Conservation (phyloP, 1,140 invertebrate genomes). For the Drosophila willistoni region DNA sequence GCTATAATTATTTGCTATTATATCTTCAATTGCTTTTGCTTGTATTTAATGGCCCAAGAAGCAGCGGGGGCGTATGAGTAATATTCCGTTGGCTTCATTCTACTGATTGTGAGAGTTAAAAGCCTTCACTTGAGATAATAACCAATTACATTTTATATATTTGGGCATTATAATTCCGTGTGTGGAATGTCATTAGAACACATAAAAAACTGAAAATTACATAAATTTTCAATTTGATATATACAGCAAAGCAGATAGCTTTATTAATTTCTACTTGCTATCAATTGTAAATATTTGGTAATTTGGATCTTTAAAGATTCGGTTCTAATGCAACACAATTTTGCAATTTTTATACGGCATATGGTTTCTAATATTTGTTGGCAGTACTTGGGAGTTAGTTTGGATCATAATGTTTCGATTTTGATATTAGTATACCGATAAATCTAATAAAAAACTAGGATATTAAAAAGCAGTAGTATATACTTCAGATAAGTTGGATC, state of each 20-base stretch:
- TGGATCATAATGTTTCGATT: too few relatives aligned
- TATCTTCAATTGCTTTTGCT: slow-evolving; percentile 20
- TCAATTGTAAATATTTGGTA: too few relatives aligned
- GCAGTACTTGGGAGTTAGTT: too few relatives aligned
- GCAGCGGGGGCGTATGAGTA: slow-evolving; percentile 56
- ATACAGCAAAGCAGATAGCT: not conserved
- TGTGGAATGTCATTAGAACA: not conserved
- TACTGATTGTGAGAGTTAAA: slow-evolving; percentile 8
- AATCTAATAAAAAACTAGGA: too few relatives aligned
- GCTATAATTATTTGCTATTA: slow-evolving; percentile 48
- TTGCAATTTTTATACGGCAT: too few relatives aligned
- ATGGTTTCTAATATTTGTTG: too few relatives aligned
- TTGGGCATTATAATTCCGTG: not conserved
- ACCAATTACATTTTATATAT: not conserved
- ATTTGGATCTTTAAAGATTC: too few relatives aligned
- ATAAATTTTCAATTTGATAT: not conserved
- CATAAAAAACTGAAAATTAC: not conserved
- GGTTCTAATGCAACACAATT: too few relatives aligned
- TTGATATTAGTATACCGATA: too few relatives aligned
- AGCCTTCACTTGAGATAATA: not conserved
- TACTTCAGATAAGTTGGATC: too few relatives aligned
- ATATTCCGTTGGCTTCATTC: slow-evolving; percentile 38
- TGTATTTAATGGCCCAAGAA: slow-evolving; percentile 45
- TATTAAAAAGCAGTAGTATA: too few relatives aligned
- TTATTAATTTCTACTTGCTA: too few relatives aligned